Evolutionary conservation across 2,113 vertebrate genomes (phyloP), one percentile per base, ranked within the genome.

Genomic region (Cyanoramphus novaezelandiae): DNA sequence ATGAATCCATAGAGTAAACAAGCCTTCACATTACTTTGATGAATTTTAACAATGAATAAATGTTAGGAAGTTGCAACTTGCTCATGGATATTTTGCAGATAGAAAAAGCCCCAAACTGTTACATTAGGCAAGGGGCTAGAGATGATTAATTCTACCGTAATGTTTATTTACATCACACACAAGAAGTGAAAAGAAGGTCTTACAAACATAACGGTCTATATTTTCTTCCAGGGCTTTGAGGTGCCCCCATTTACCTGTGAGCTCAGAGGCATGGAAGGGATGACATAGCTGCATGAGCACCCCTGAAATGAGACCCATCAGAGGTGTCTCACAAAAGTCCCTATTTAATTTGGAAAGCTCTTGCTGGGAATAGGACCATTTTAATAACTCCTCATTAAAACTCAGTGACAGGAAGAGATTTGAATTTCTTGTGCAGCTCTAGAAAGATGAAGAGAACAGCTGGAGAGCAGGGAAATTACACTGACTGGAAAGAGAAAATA

Each of bases 361-460:
- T 86, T 95, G 92, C 90, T 94, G 88, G 28, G 90, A 91, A 49
- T 13, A 88, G 75, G 68, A 76, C 24, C 18, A 64, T 94, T 91
- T 95, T 79, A 82, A 93, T 90, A 93, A 93, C 72, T 93, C 81
- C 82, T 94, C 71, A 67, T 96, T 96, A 94, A 94, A 95, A 59
- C 60, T 90, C 80, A 17, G 67, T 59, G 72, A 74, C 91, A 87
- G 62, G 9, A 91, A 43, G 47, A 87, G 75, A 44, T 65, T 46
- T 46, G 16, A 16, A 43, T 49, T 93, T 82, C 86, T 92, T 93
- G 78, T 93, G 50, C 50, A 80, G 53, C 76, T 69, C 53, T 93
- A 41, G 65, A 84, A 92, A 94, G 82, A 75, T 81, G 71, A 90
- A 94, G 85, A 60, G 75, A 96, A 75, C 93, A 95, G 90, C 90